phyloP scores from a whole-genome alignment of 2,888 invertebrate species.

The Mactromeris polynyma region DNA sequence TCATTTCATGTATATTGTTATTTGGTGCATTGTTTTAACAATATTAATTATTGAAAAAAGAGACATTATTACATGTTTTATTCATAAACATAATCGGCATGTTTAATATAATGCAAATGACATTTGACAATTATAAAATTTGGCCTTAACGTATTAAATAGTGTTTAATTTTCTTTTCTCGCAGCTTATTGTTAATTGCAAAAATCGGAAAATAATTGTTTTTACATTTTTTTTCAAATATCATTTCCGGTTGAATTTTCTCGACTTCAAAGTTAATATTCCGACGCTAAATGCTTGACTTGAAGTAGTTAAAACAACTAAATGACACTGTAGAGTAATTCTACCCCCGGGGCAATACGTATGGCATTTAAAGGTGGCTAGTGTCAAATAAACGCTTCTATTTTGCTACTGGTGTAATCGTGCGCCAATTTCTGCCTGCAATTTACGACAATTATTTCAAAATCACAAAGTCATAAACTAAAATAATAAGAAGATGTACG shows the following conservation, averaged over 20 bases:
- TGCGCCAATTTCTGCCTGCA: neutral
- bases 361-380: neutral
- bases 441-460: neutral
- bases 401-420: neutral
- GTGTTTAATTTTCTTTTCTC: neutral
- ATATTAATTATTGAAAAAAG: neutral
- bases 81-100: neutral
- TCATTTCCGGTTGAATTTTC: constrained; percentile 13
- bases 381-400: neutral
- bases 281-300: neutral
- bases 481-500: neutral
- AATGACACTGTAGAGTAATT: neutral
- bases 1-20: neutral
- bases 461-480: constrained; percentile 3
- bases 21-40: neutral
- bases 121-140: neutral
- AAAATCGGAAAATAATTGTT: neutral
- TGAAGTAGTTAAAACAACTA: neutral
- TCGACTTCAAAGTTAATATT: constrained; percentile 5
- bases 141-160: neutral
- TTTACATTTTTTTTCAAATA: neutral
- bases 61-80: neutral
- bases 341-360: neutral
- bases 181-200: no score
- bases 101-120: neutral